Conservation (phyloP, 1,140 invertebrate genomes). For the Mya arenaria region DNA sequence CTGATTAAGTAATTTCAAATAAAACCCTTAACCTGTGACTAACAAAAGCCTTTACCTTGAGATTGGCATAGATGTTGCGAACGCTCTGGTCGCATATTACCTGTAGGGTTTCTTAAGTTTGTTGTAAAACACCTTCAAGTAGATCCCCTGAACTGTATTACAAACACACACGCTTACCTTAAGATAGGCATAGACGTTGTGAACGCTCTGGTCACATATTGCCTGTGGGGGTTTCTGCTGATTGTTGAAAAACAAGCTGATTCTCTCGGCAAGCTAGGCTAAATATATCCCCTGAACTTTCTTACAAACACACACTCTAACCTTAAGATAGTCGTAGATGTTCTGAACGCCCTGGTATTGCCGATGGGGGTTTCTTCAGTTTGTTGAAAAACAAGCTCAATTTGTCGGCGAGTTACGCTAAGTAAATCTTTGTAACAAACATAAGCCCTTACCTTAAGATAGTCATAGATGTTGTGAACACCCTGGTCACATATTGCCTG, state of each 20-base stretch:
- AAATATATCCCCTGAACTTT: too few relatives aligned
- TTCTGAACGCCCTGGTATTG: slow-evolving; percentile 71
- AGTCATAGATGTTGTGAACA: slow-evolving; percentile 66
- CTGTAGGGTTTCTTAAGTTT: slow-evolving; percentile 72
- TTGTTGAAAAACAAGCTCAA: slow-evolving; percentile 72
- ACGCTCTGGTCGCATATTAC: slow-evolving; percentile 75
- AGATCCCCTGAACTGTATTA: too few relatives aligned
- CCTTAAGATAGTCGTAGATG: slow-evolving; percentile 69
- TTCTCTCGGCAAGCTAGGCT: too few relatives aligned
- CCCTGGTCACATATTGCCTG: slow-evolving; percentile 76
- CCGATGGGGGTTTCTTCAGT: slow-evolving; percentile 73
- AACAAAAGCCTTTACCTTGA: slow-evolving; percentile 60
- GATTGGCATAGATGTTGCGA: slow-evolving; percentile 64
- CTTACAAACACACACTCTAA: too few relatives aligned
- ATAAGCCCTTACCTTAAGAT: slow-evolving; percentile 60
- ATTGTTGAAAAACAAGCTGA: slow-evolving; percentile 72
- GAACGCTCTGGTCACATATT: slow-evolving; percentile 73
- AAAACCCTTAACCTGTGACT: too few relatives aligned
- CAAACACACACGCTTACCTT: slow-evolving; percentile 55
- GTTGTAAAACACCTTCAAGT: slow-evolving; percentile 72
- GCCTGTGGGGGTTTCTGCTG: slow-evolving; percentile 74
- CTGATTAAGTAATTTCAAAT: too few relatives aligned
- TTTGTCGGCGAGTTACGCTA: too few relatives aligned
- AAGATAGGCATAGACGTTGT: slow-evolving; percentile 68
- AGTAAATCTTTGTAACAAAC: too few relatives aligned